phyloP scores from a whole-genome alignment of 2,797 vertebrate genomes.

The Sebastes jordani region DNA sequence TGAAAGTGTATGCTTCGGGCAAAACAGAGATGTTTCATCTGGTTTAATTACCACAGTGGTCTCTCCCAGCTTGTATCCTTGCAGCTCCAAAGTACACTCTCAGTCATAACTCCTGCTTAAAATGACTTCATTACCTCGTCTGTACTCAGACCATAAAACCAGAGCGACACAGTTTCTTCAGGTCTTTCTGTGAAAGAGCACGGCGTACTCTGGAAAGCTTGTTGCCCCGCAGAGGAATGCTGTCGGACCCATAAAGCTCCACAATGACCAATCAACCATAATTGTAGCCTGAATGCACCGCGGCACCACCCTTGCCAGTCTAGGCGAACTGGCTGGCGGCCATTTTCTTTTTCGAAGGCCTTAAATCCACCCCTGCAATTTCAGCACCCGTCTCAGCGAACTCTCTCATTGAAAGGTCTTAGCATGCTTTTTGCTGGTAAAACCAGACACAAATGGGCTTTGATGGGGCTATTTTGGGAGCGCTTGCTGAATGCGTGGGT shows the following conservation, averaged over 20 bases:
- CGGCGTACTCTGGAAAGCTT: not conserved
- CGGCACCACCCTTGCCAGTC: constrained; percentile 54
- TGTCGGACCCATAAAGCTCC: constrained; percentile 45
- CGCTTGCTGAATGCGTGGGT: constrained; percentile 63
- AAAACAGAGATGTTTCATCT: not conserved
- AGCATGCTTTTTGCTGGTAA: constrained; percentile 40
- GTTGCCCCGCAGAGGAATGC: constrained; percentile 43
- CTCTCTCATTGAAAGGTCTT: constrained; percentile 47
- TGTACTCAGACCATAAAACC: constrained; percentile 45
- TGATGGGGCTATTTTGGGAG: constrained; percentile 54
- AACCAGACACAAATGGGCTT: constrained; percentile 27
- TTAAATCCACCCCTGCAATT: constrained; percentile 67
- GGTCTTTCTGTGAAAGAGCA: not conserved
- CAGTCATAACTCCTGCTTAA: constrained; percentile 28
- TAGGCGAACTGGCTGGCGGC: constrained; percentile 43
- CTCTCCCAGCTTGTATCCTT: constrained; percentile 43
- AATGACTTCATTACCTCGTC: constrained; percentile 56
- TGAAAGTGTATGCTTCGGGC: constrained; percentile 5
- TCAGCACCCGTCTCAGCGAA: constrained; percentile 16
- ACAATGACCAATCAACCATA: constrained; percentile 65
- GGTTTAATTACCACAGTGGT: constrained; percentile 32
- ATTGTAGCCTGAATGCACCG: constrained; percentile 63
- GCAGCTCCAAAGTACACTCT: constrained; percentile 19
- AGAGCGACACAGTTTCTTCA: constrained; percentile 18
- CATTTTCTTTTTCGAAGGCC: constrained; percentile 58